Base-by-base conservation (phyloP, 2,797 vertebrate genomes). In the Aselliscus stoliczkanus region DNA sequence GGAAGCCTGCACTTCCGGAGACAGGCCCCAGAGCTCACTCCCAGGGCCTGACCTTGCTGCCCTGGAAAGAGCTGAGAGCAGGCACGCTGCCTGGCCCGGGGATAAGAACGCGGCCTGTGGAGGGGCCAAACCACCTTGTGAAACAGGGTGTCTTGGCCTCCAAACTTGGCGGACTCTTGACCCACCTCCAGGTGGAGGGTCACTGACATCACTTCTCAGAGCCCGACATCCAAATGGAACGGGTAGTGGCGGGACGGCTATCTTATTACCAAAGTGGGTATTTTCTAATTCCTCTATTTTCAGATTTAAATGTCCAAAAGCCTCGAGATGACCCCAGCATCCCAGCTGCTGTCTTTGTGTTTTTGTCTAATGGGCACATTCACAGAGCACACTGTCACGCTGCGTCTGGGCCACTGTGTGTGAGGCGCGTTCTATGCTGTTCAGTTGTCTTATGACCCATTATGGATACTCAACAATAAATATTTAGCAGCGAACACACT, bases 11-110 rank as follows among this genome's bases (percentile, higher is more conserved):
- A 29, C 5, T 11, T 42, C 42, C 60, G 20, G 23, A 47, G 67
- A 73, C 60, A 60, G 39, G 5, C 47, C 47, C 21, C 25, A 34
- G 29, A 25, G 50, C 9, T 15, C 25, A 7, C 12, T 18, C 76
- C 15, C 31, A 62, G 64, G 31, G 11, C 25, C 27, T 2, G 6
- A 50, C n/a, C 7, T 25, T 2, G 9, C 10, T 0, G 4, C 6
- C 72, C 47, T 7, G 13, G 31, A 31, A 25, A 52, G 72, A 20
- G 2, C 37, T 4, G 18, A 39, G 6, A 0, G 2, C 39, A 50
- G 60, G 10, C 5, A 25, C 1, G 6, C n/a, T 21, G 37, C 13
- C 6, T 39, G 47, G 25, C 44, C 17, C 18, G 1, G 52, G 20
- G 52, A 54, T 18, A 54, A 20, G 17, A 7, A 5, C 4, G 20